Conservation (phyloP, 2,113 vertebrate species). For the Probosciger aterrimus region DNA sequence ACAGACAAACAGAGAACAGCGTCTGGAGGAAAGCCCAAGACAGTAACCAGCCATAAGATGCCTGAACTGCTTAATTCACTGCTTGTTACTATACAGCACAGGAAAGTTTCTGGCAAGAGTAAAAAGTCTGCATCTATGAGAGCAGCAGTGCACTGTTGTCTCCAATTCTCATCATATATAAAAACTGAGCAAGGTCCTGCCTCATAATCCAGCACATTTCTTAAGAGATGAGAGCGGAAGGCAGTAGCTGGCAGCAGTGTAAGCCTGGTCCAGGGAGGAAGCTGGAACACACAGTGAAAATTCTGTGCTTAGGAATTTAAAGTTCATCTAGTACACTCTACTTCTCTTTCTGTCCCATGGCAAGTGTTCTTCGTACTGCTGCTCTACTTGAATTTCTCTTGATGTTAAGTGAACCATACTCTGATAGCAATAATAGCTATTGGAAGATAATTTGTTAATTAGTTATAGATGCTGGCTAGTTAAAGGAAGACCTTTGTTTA, state of each 20-base stretch:
- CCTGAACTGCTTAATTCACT: not conserved
- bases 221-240: not conserved
- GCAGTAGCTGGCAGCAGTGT: not conserved
- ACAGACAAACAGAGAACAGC: not conserved
- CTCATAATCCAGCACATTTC: not conserved
- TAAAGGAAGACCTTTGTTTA: not conserved
- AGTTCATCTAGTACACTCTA: not conserved
- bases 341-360: not conserved
- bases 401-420: not conserved
- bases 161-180: fast-evolving
- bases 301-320: not conserved
- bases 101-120: not conserved
- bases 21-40: not conserved
- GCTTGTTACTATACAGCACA: fast-evolving
- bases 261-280: not conserved
- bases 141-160: not conserved
- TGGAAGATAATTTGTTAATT: not conserved
- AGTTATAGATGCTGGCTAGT: not conserved
- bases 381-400: not conserved
- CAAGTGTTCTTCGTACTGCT: not conserved
- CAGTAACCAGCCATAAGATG: fast-evolving
- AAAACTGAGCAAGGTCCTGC: not conserved
- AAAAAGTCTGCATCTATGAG: not conserved
- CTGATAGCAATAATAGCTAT: not conserved
- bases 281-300: not conserved